Evolutionary conservation across 2,113 vertebrate species (phyloP), one percentile per base, ranked within the genome.

Genomic region (Gambusia affinis): DNA sequence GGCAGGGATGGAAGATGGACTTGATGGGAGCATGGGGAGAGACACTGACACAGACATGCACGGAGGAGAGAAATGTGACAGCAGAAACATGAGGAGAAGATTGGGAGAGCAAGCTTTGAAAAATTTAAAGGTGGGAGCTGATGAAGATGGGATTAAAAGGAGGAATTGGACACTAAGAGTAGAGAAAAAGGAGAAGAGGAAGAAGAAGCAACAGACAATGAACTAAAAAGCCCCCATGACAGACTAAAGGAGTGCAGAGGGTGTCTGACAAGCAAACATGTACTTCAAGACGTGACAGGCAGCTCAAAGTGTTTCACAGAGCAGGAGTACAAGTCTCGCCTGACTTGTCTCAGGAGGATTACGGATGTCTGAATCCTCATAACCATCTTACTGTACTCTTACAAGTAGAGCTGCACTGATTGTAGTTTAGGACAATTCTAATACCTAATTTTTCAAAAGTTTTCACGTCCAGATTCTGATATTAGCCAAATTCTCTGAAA

Each of bases 241-340:
- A 68, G 72, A 75, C n/a, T 76, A 79, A 31, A 66, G 51, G 33
- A 54, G 75, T 79, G 79, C 29, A 57, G 57, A 57, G 67, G 29
- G 39, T n/a, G 62, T 76, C 76, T 81, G 86, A 87, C 75, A 69
- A 51, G 67, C 73, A 65, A 67, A 67, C 19, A 12, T 35, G 62
- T 63, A 67, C 78, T 73, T 79, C 70, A 80, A 64, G 71, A 70
- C 70, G 66, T 76, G 80, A 85, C 75, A 83, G 85, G 73, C 84
- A 70, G 79, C 78, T 81, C 77, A 87, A 84, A 86, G 87, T 80
- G 88, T 67, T 44, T 15, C 22, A 27, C 72, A 69, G 64, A 70
- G 72, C 77, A 76, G 79, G 64, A 72, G 65, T 64, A 57, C 22
- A 70, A 75, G 63, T 30, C 35, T 15, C 60, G 65, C 71, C 64